Evolutionary conservation across 1,140 invertebrate genomes (phyloP).

Genomic region (Asobara japonica): DNA sequence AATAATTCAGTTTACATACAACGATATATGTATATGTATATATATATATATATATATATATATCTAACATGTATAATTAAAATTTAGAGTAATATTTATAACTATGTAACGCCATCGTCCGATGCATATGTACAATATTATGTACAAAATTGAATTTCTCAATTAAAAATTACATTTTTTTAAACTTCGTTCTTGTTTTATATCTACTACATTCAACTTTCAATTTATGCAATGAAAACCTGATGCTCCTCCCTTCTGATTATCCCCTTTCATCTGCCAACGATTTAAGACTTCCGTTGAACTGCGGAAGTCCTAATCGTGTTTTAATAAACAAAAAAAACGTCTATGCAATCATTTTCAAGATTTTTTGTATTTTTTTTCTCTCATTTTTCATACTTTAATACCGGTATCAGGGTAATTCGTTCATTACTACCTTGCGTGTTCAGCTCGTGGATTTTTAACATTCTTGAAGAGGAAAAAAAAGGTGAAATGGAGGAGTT

Average conservation of each 20-base stretch:
- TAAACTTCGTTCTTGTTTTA: neutral
- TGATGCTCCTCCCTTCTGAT: conserved; percentile 33
- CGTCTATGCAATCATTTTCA: conserved; percentile 14
- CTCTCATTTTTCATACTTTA: neutral
- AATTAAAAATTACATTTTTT: neutral
- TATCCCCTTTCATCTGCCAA: conserved; percentile 16
- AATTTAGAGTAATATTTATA: conserved; percentile 7
- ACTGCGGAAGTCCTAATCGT: neutral
- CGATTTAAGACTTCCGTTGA: conserved; percentile 8
- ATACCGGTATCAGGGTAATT: neutral
- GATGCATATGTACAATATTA: conserved; percentile 56
- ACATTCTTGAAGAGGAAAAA: neutral
- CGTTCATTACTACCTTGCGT: neutral
- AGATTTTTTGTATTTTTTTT: neutral
- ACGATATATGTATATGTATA: conserved; percentile 31
- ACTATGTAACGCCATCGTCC: conserved; percentile 52
- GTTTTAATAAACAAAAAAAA: conserved; percentile 16
- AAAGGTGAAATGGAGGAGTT: neutral
- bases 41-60: conserved; percentile 37
- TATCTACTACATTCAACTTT: conserved; percentile 28
- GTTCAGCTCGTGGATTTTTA: neutral
- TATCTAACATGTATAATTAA: conserved; percentile 41
- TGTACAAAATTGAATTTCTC: conserved; percentile 46
- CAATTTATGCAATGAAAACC: conserved; percentile 42
- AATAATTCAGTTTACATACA: conserved; percentile 30